Base-by-base conservation (phyloP, 2,888 invertebrate genomes). In the Phorcus lineatus region DNA sequence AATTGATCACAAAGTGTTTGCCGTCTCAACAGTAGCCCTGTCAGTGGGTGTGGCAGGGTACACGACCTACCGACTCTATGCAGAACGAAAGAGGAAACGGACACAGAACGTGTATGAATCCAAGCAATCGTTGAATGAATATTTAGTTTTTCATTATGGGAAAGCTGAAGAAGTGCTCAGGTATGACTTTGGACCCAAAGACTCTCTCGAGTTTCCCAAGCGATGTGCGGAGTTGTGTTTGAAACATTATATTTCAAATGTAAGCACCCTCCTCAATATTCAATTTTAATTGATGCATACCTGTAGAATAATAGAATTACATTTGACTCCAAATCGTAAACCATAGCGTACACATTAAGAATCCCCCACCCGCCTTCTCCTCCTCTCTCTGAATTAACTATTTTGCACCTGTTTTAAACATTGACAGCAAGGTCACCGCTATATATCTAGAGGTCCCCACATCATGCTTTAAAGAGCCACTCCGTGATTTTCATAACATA, bases 141-240 rank as follows among this genome's bases (percentile, higher is more conserved):
- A 92, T 74, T 81, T 92, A 17, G 85, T 91, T 11, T 91, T 92
- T 81, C 92, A 92, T 84, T 92, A 90, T 83, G 90, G 91, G 0
- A 82, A 87, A 2, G 85, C 87, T 4, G 82, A 82, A n/a, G 89
- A 91, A 75, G 83, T 91, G 31, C 83, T 90, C 16, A 83, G 80
- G 24, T 91, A 88, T 79, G 88, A 89, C 24, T 89, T 90, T 83
- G 91, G 90, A 13, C 91, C 91, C n/a, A 88, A 86, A 74, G 87
- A 89, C 55, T 84, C 90, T 0, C 81, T 91, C 17, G 90, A 91
- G 77, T 92, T 92, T 82, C 91, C 92, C 0, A 90, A 89, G 80
- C 82, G 91, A 81, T 91, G 91, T 85, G 92, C 91, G 19, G 91
- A 92, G 19, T 79, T 92, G 28, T 92, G 92, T 79, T 66, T 89